Base-by-base conservation (phyloP, 2,113 vertebrate genomes). In the Falco punctatus region DNA sequence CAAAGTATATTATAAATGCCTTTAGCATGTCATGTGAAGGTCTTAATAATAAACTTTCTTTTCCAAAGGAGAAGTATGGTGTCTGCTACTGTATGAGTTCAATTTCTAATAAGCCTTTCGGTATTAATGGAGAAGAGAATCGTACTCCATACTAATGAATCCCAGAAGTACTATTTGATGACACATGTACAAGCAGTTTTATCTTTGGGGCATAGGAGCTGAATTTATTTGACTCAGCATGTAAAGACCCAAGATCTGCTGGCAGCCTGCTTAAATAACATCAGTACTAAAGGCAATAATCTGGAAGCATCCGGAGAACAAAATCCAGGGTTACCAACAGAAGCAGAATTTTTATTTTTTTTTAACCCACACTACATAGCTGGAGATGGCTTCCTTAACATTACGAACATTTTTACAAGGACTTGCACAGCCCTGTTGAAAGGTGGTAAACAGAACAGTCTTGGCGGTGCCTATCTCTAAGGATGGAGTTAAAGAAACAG, bases 91-190 rank as follows among this genome's bases (percentile, higher is more conserved):
- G 14, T 65, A n/a, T 57, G 35, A 78, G 42, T 89, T 58, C 42
- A 71, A 74, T 85, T 91, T 81, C 73, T 87, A 87, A 87, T 74
- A 89, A 95, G 40, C 46, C 51, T 27, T 91, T 83, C 62, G 69
- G 46, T 30, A 79, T 71, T 91, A 96, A 77, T 71, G 73, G 55
- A 91, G 51, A 89, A 86, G n/a, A 91, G n/a, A 80, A n/a, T 70
- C 38, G 35, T 62, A 66, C 84, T 87, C 81, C 15, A 10, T 62
- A 46, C 81, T 81, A 87, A 96, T 87, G 65, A 69, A 78, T 93
- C 61, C 15, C 48, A 75, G 51, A 94, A 96, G 75, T 73, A 49
- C 30, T 86, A 27, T 91, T 54, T 91, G 55, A 78, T 95, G 64
- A 95, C 59, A 94, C 84, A 91, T 58, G 49, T 78, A 54, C 51